Evolutionary conservation across 2,888 invertebrate species (phyloP).

Genomic region (Halictus ligatus): DNA sequence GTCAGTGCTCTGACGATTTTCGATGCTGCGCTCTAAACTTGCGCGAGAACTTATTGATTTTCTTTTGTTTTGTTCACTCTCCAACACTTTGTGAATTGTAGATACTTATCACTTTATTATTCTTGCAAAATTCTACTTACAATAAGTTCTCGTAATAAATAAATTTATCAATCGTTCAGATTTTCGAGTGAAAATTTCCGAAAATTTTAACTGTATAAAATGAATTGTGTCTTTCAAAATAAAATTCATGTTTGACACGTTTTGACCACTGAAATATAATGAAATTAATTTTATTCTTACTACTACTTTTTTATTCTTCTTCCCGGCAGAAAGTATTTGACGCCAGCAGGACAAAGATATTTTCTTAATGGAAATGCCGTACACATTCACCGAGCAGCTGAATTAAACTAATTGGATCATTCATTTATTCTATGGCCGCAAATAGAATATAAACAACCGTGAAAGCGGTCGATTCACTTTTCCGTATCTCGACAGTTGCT

Average conservation of each 20-base stretch:
- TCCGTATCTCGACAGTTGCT: conserved; percentile 61
- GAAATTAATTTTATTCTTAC: background rate
- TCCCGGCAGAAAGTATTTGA: background rate
- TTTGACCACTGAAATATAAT: background rate
- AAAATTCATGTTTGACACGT: background rate
- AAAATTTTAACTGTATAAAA: background rate
- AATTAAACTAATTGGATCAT: conserved; percentile 40
- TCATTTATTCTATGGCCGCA: conserved; percentile 28
- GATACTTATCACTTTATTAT: background rate
- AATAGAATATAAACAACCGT: conserved; percentile 58
- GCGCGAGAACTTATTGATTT: conserved; percentile 16
- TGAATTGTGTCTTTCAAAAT: background rate
- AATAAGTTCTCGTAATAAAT: background rate
- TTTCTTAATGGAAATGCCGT: conserved; percentile 32
- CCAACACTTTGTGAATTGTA: background rate
- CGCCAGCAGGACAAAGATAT: background rate
- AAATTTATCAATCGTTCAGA: background rate
- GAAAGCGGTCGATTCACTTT: conserved; percentile 68
- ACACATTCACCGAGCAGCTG: background rate
- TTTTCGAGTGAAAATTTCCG: background rate
- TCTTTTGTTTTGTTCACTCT: background rate
- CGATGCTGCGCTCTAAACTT: conserved; percentile 21
- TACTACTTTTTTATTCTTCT: no score
- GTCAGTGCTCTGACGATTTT: conserved; percentile 26
- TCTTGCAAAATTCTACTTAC: background rate